Conservation (phyloP, 2,113 vertebrate genomes). For the Pelecanoides urinatrix region DNA sequence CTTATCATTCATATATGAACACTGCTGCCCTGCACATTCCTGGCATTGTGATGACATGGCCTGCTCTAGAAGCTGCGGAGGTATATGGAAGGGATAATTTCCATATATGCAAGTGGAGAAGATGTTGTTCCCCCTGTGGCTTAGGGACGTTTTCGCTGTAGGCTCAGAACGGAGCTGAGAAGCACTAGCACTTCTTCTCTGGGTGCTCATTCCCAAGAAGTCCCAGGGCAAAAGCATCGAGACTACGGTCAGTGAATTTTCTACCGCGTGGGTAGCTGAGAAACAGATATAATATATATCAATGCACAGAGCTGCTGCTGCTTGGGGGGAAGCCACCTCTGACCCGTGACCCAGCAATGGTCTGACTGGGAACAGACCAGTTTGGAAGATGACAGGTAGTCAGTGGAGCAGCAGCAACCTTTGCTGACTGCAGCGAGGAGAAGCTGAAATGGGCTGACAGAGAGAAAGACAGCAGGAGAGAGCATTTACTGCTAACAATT, state of each 20-base stretch:
- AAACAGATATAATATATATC: rapidly evolving
- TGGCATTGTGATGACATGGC: rapidly evolving
- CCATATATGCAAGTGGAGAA: neutral
- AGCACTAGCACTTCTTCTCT: neutral
- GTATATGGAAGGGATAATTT: rapidly evolving
- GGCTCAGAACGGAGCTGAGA: neutral
- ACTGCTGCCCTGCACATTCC: rapidly evolving
- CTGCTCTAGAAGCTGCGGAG: neutral
- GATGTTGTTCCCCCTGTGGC: rapidly evolving
- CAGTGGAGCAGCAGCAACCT: neutral
- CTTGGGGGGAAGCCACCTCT: neutral
- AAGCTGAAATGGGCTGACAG: neutral
- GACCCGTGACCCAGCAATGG: rapidly evolving
- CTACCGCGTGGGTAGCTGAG: neutral
- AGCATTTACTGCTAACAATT: neutral
- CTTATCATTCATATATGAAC: rapidly evolving
- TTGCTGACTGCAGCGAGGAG: neutral
- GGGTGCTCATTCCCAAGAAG: neutral
- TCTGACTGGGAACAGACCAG: neutral
- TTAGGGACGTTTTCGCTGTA: rapidly evolving
- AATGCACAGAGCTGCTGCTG: too few species aligned
- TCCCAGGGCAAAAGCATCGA: too few species aligned
- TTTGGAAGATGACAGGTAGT: neutral
- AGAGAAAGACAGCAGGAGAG: neutral
- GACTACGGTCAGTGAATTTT: too few species aligned